A percentile compares a stretch with the other conserved stretches of the same genome.
Evolutionary conservation across 2,797 vertebrate species (phyloP).

Genomic region (Trematomus bernacchii): DNA sequence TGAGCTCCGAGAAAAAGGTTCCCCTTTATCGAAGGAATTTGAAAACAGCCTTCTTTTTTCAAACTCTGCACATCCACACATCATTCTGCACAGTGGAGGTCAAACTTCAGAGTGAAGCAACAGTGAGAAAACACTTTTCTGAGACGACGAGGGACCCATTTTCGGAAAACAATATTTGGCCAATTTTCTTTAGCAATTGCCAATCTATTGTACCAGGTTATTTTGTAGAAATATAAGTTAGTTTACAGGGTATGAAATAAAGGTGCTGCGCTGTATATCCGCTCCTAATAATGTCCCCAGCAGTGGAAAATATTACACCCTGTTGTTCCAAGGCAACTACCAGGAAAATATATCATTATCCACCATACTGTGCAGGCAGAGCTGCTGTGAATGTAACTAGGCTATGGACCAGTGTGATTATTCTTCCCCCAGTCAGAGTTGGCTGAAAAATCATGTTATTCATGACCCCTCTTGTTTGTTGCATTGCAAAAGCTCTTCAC

Average conservation of each 20-base stretch:
- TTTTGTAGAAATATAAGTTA: neutral
- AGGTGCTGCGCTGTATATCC: neutral
- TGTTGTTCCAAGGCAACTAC: neutral
- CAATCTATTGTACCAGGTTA: neutral
- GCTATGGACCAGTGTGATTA: neutral
- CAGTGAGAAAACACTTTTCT: neutral
- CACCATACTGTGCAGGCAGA: neutral
- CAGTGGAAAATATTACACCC: neutral
- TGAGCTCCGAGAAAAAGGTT: neutral
- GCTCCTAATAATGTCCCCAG: neutral
- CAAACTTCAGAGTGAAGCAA: neutral
- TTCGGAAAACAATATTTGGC: neutral
- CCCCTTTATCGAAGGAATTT: neutral
- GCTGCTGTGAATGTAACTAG: neutral
- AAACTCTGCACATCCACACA: neutral
- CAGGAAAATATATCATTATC: constrained; percentile 4
- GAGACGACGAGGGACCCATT: neutral
- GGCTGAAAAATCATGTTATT: neutral
- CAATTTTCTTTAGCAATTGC: neutral
- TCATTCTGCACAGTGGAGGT: neutral
- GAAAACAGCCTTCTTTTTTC: neutral
- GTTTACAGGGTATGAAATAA: neutral
- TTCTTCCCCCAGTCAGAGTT: neutral
- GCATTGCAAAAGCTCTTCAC: no score
- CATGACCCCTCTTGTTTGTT: neutral